Evolutionary conservation across 2,888 invertebrate species (phyloP), one percentile per base, ranked within the genome.

Genomic region (Hydraecia micacea): DNA sequence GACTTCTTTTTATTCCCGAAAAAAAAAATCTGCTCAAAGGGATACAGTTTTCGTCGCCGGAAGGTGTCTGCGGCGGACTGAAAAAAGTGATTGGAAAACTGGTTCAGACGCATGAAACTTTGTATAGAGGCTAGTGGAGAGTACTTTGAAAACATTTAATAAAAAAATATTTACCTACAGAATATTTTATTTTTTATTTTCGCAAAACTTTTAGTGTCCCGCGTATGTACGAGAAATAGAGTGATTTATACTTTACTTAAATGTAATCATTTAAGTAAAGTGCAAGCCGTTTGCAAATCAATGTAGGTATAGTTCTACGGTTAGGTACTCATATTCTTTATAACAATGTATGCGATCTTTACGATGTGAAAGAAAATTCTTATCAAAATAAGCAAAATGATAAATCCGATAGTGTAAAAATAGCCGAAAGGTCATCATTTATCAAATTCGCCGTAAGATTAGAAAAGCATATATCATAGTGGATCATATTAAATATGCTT

Each of bases 281-380:
- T 42, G 39, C 15, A 32, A 58, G 15, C 32, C 58, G 65, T 73
- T 39, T 21, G 32, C 81, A 65, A 80, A 66, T 58, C 9, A 58
- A 67, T 42, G 25, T 52, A 52, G 18, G 8, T 79, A 39, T 65
- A 25, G 25, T 65, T n/a, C 4, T 25, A 76, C 11, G 8, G 28
- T 28, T 42, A 3, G 9, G 46, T 62, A 36, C 60, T 73, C 42
- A 76, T 52, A n/a, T 39, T 28, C n/a, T 32, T 77, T 32, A 3
- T 3, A 68, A 46, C n/a, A 36, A 69, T 69, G 42, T 18, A 28
- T 62, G 69, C 15, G 3, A 58, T 79, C 21, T 71, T 58, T 21
- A 80, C 39, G 32, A 65, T 55, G n/a, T 18, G n/a, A 71, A 65
- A 42, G 9, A 58, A 70, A 21, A 55, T 79, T 28, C 11, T 13